These are phyloP conservation scores for Tetraneura akinire DNA, from an alignment of 1,140 invertebrate genomes.

Conservation along the genomic window DNA sequence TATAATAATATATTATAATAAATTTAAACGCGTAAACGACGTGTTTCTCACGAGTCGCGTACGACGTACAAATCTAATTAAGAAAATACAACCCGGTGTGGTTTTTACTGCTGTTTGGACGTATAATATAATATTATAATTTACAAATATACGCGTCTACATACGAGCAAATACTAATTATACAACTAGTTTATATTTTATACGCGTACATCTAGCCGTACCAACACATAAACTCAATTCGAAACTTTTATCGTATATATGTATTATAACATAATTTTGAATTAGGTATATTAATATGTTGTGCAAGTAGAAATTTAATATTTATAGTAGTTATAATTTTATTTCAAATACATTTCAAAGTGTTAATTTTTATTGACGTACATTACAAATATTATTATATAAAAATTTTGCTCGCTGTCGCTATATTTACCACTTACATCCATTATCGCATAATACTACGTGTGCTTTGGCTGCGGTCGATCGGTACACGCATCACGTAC, in stretches of 20 bases:
- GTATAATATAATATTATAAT: too few relatives aligned
- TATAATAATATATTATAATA: not conserved
- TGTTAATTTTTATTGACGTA: not conserved
- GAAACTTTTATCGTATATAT: conserved; percentile 5
- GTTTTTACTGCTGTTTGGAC: conserved; percentile 22
- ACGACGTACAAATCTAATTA: not conserved
- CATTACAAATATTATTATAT: too few relatives aligned
- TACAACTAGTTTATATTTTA: not conserved
- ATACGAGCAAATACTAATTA: not conserved
- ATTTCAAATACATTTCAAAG: not conserved
- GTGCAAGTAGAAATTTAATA: too few relatives aligned
- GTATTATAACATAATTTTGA: conserved; percentile 7
- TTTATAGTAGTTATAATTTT: too few relatives aligned
- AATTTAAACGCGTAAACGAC: not conserved
- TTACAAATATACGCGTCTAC: too few relatives aligned
- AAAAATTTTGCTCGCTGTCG: too few relatives aligned
- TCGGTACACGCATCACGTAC: not conserved
- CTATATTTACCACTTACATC: too few relatives aligned
- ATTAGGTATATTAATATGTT: too few relatives aligned
- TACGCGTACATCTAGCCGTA: not conserved
- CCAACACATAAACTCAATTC: not conserved
- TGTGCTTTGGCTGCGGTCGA: too few relatives aligned
- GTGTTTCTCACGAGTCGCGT: conserved; percentile 20
- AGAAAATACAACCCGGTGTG: not conserved
- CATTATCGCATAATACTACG: too few relatives aligned